Base-by-base conservation (phyloP, 2,888 invertebrate species). In the Meteorus cinctellus region DNA sequence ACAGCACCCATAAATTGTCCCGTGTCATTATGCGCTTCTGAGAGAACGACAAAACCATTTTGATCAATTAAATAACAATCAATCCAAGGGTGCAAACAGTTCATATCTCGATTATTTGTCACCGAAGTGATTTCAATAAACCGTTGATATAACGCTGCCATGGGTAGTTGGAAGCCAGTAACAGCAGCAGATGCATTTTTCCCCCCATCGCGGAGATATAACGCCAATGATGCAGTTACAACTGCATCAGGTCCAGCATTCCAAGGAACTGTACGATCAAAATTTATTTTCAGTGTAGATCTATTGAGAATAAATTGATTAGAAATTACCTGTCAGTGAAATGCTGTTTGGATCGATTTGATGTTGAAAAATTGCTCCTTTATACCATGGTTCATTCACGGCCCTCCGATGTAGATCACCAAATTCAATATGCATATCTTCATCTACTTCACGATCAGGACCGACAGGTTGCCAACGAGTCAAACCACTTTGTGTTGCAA, bases 61-160 rank as follows among this genome's bases (percentile, higher is more conserved):
- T 95, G 96, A 87, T 98, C 98, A 60, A 98, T 92, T n/a, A 98
- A 92, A 87, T 95, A 98, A 86, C 98, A 98, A 80, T 95, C 94
- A 65, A 88, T 85, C 82, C 81, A 84, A 24, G 63, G 76, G 36
- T 80, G 74, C n/a, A 41, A 70, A 67, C 89, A 89, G 77, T 86
- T 84, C 59, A 89, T 77, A 81, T 91, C 90, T 75, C 91, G 86
- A 76, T 90, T 91, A 80, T 90, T 89, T 72, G 91, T 89, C 29
- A 89, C 90, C 2, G 92, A 91, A 0, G 94, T 93, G 41, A 96
- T 93, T 77, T 94, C 92, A 72, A 92, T 91, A 87, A 97, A 96
- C 76, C 93, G 91, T 2, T 93, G 90, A 77, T 92, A 92, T 87
- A 97, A 93, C 68, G 92, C 91, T 0, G 90, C 90, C 87, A 96